phyloP scores from a whole-genome alignment of 2,888 invertebrate genomes.

The Lithophane socia region DNA sequence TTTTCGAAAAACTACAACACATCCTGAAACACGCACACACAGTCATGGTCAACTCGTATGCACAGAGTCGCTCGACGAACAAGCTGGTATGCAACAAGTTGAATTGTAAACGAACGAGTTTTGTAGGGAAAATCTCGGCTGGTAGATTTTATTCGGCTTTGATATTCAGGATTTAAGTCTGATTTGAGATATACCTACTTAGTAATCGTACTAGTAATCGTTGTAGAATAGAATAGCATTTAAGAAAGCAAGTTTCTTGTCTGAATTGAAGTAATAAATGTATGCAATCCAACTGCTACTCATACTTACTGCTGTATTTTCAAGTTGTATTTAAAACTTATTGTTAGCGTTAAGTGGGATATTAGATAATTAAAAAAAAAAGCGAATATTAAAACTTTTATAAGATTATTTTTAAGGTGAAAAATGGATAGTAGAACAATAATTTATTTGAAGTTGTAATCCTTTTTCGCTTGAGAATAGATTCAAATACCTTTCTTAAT shows the following conservation, averaged over 20 bases:
- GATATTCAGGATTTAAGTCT: neutral
- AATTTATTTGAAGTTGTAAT: neutral
- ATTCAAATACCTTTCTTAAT: no score
- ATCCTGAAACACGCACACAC: neutral
- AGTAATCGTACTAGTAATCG: no score
- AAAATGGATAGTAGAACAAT: neutral
- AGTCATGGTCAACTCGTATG: no score
- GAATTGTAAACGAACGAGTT: neutral
- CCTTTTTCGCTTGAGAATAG: neutral
- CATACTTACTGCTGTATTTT: neutral
- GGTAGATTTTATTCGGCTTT: neutral
- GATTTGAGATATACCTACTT: neutral
- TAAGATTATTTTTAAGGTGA: neutral
- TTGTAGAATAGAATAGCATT: neutral
- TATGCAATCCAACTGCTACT: neutral
- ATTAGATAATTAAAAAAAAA: neutral
- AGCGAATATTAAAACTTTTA: neutral
- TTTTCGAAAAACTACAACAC: constrained; percentile 26
- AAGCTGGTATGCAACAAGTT: constrained; percentile 26
- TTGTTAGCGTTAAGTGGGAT: neutral
- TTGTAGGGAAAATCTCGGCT: neutral
- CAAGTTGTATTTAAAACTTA: neutral
- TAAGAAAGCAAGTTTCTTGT: neutral
- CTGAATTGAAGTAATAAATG: neutral
- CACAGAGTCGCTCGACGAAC: neutral